Conservation (phyloP, 1,140 invertebrate genomes). For the Lerema accius region DNA sequence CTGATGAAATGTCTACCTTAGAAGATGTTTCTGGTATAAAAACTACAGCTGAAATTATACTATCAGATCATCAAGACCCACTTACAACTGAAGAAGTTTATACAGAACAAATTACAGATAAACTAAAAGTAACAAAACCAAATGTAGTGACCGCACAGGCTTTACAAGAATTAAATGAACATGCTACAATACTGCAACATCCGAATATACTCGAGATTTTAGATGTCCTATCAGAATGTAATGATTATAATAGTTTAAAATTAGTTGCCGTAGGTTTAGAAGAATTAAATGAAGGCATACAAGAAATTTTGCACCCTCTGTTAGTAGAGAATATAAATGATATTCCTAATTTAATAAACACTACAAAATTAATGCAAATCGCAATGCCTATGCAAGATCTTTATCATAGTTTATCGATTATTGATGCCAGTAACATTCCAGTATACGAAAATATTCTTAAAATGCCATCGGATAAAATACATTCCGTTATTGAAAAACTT, state of each 20-base stretch:
- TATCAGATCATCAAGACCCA: slow-evolving; percentile 50
- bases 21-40: slow-evolving; percentile 84
- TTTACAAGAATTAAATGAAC: slow-evolving; percentile 60
- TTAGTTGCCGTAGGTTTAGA: slow-evolving; percentile 58
- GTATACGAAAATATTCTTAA: slow-evolving; percentile 61
- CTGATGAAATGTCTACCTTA: slow-evolving; percentile 81
- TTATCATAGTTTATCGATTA: slow-evolving; percentile 59
- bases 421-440: slow-evolving; percentile 65
- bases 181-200: slow-evolving; percentile 61
- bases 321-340: slow-evolving; percentile 56
- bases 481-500: slow-evolving; percentile 51
- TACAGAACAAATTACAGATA: slow-evolving; percentile 42
- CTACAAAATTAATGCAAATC: slow-evolving; percentile 57
- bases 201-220: slow-evolving; percentile 62
- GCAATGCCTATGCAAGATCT: slow-evolving; percentile 76
- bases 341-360: slow-evolving; percentile 42
- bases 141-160: slow-evolving; percentile 43
- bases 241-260: slow-evolving; percentile 62
- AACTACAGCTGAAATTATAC: slow-evolving; percentile 76
- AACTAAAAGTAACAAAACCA: slow-evolving; percentile 41
- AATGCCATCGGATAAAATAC: slow-evolving; percentile 56
- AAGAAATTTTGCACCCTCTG: slow-evolving; percentile 62
- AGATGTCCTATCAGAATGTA: slow-evolving; percentile 58
- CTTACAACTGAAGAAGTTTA: slow-evolving; percentile 45
- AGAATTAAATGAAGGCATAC: slow-evolving; percentile 68